Percentiles rank a stretch among this genome's conserved stretches.
phyloP scores from a whole-genome alignment of 2,113 vertebrate species.

The rat (Rattus norvegicus) region DNA sequence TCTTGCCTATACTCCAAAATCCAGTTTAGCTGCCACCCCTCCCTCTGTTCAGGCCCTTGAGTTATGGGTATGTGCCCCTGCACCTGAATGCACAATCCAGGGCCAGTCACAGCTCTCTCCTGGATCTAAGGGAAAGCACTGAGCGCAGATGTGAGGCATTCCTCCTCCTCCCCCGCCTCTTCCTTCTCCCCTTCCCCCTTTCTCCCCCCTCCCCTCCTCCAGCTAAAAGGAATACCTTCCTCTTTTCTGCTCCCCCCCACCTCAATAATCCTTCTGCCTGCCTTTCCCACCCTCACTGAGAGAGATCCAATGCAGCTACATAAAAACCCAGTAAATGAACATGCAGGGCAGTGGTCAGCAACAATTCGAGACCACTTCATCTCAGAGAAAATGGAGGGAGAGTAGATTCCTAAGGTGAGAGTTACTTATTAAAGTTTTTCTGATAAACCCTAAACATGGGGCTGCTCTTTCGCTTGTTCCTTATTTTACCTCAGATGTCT shows the following conservation, averaged over 20 bases:
- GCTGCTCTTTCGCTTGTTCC: not conserved
- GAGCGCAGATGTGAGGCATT: not conserved
- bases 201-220: not conserved
- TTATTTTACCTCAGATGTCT: not conserved
- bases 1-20: constrained; percentile 7
- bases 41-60: not conserved
- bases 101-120: not conserved
- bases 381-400: no score
- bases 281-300: not conserved
- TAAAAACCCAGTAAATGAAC: not conserved
- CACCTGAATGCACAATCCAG: not conserved
- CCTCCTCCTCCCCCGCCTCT: not conserved
- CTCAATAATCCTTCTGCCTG: not conserved
- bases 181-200: no score
- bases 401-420: not conserved
- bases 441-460: not conserved
- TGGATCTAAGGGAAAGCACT: constrained; percentile 21
- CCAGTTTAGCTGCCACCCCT: not conserved
- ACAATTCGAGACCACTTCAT: not conserved
- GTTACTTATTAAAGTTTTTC: not conserved
- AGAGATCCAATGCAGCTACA: not conserved
- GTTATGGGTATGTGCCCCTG: not conserved
- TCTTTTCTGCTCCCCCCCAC: not conserved
- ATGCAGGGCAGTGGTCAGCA: not conserved
- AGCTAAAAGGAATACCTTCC: not conserved